Conservation (phyloP, 1,140 invertebrate species). For the Lordiphosa stackelbergi region DNA sequence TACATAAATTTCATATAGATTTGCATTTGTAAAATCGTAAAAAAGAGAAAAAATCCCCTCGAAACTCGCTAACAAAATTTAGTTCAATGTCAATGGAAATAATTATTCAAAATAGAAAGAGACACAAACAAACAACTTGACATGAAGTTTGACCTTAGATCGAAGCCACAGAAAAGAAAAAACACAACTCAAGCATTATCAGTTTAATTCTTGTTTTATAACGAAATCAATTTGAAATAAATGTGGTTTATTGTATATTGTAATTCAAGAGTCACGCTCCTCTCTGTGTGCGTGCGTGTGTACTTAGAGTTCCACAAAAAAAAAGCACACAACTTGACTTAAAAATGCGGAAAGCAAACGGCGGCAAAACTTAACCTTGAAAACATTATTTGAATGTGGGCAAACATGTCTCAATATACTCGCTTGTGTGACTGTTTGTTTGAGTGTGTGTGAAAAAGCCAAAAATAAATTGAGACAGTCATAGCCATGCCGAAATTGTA, state of each 20-base stretch:
- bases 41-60: conserved; percentile 7
- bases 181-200: conserved; percentile 24
- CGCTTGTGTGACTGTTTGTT: conserved; percentile 1
- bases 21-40: conserved; percentile 30
- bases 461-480: conserved; percentile 56
- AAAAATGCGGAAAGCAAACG: conserved; percentile 50
- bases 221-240: conserved; percentile 41
- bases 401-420: conserved; percentile 41
- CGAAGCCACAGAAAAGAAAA: not conserved
- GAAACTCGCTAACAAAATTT: conserved; percentile 23
- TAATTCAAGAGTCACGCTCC: conserved; percentile 48
- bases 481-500: conserved; percentile 39
- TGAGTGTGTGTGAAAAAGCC: conserved; percentile 28
- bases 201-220: conserved; percentile 27
- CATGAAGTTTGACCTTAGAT: conserved; percentile 38
- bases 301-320: conserved; percentile 19
- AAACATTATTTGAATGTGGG: conserved; percentile 48
- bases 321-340: conserved; percentile 5
- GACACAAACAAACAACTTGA: conserved; percentile 39
- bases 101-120: conserved; percentile 46
- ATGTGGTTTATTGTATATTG: conserved; percentile 32
- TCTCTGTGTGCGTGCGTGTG: conserved; percentile 3
- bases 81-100: conserved; percentile 65
- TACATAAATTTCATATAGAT: conserved; percentile 16
- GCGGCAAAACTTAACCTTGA: conserved; percentile 59